Conservation (phyloP, 1,140 invertebrate genomes). For the Mercenaria mercenaria region DNA sequence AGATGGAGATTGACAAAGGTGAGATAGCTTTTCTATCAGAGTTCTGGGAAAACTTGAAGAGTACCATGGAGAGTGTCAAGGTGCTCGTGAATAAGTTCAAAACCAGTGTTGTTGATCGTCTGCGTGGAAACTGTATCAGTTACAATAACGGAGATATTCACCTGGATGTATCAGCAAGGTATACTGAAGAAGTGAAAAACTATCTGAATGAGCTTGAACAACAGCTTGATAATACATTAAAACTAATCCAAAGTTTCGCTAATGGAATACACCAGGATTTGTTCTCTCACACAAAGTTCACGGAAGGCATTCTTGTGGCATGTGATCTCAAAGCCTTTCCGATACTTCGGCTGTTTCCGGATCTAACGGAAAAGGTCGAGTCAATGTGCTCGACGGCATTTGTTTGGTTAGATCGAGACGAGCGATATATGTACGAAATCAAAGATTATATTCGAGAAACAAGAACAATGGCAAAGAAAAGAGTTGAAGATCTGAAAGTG, state of each 20-base stretch:
- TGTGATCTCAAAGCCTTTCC: constrained; percentile 84
- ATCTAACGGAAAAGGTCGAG: constrained; percentile 78
- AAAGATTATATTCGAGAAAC: constrained; percentile 81
- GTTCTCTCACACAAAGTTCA: constrained; percentile 76
- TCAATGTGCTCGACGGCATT: constrained; percentile 76
- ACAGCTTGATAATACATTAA: constrained; percentile 72
- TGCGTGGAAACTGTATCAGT: constrained; percentile 81
- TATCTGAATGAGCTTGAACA: constrained; percentile 77
- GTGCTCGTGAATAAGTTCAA: constrained; percentile 78
- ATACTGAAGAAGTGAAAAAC: constrained; percentile 77
- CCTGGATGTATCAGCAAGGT: constrained; percentile 78
- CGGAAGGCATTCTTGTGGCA: constrained; percentile 77
- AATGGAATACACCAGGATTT: constrained; percentile 80
- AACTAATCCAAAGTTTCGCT: constrained; percentile 78
- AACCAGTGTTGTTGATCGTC: constrained; percentile 77
- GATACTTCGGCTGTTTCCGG: constrained; percentile 80
- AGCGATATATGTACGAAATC: constrained; percentile 83
- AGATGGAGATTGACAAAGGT: constrained; percentile 71
- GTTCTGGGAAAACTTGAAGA: constrained; percentile 82
- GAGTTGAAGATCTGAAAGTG: constrained; percentile 78
- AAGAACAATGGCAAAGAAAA: constrained; percentile 74
- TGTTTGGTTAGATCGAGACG: constrained; percentile 82
- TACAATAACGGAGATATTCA: constrained; percentile 76
- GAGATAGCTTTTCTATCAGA: constrained; percentile 77
- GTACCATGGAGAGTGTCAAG: constrained; percentile 73